phyloP scores from a whole-genome alignment of 2,113 vertebrate genomes.

The Diadophis punctatus region DNA sequence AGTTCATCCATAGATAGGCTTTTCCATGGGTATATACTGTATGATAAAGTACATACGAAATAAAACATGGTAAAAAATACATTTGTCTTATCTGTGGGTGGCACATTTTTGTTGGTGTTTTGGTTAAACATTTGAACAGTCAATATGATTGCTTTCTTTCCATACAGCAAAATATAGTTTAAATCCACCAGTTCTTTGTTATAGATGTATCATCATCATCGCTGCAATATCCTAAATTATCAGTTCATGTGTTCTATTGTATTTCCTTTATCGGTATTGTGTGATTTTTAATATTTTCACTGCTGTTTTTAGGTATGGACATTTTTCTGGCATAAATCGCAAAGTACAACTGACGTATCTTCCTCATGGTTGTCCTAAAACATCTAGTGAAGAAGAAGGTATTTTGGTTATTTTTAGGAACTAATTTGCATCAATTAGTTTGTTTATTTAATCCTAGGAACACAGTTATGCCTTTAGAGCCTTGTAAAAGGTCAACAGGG shows the following conservation, averaged over 20 bases:
- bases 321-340: slow-evolving; percentile 91
- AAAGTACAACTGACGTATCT: slow-evolving; percentile 90
- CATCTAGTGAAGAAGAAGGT: slow-evolving; percentile 92
- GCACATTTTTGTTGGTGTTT: not conserved
- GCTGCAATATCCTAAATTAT: not conserved
- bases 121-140: not conserved
- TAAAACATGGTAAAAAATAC: not conserved
- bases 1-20: not conserved
- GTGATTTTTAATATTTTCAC: not conserved
- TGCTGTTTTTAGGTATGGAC: slow-evolving; percentile 79
- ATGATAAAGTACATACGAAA: not conserved
- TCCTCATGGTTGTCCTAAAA: slow-evolving; percentile 89
- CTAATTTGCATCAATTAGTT: not conserved
- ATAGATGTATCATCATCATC: not conserved
- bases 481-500: not conserved
- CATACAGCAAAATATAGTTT: not conserved
- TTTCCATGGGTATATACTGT: not conserved
- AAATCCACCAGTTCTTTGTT: not conserved
- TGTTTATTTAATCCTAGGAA: not conserved
- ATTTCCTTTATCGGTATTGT: not conserved
- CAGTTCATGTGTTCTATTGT: not conserved
- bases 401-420: slow-evolving; percentile 13
- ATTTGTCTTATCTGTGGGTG: not conserved
- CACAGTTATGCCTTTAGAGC: not conserved
- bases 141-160: not conserved